Evolutionary conservation across 2,888 invertebrate species (phyloP).

Genomic region (Eretmocerus hayati): DNA sequence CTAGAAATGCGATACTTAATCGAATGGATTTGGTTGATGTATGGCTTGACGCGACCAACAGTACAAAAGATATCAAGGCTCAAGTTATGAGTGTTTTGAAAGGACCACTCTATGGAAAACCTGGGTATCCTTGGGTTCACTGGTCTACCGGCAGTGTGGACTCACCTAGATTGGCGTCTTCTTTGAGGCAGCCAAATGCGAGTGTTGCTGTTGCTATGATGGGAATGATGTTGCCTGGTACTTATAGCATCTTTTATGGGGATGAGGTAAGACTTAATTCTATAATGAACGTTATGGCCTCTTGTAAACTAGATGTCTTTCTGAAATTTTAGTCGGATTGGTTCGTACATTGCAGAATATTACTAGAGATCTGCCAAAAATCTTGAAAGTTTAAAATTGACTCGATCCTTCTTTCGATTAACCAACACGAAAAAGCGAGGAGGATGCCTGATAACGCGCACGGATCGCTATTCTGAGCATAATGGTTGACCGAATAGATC

Average conservation of each 20-base stretch:
- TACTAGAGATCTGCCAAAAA: too few relatives aligned
- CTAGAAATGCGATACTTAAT: conserved; percentile 57
- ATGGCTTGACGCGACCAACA: conserved; percentile 55
- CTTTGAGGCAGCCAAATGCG: conserved; percentile 50
- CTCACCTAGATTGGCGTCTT: conserved; percentile 55
- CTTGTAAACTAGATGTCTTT: too few relatives aligned
- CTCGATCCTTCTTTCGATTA: too few relatives aligned
- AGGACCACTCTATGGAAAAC: conserved; percentile 56
- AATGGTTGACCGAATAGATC: too few relatives aligned
- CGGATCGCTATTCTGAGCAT: too few relatives aligned
- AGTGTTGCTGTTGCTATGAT: conserved; percentile 65
- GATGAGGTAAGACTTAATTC: conserved; percentile 79
- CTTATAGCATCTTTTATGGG: conserved; percentile 83
- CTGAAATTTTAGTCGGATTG: too few relatives aligned
- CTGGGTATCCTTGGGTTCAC: conserved; percentile 68
- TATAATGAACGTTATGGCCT: too few relatives aligned
- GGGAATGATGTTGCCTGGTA: conserved; percentile 77
- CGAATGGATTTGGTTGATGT: conserved; percentile 69
- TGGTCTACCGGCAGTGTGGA: conserved; percentile 69
- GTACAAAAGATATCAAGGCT: conserved; percentile 53
- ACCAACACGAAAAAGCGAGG: too few relatives aligned
- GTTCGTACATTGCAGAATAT: too few relatives aligned
- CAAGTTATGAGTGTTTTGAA: conserved; percentile 55
- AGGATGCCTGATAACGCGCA: too few relatives aligned
- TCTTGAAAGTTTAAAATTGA: too few relatives aligned